Base-by-base conservation (phyloP, 2,113 vertebrate species). In the Corydoras sp. region DNA sequence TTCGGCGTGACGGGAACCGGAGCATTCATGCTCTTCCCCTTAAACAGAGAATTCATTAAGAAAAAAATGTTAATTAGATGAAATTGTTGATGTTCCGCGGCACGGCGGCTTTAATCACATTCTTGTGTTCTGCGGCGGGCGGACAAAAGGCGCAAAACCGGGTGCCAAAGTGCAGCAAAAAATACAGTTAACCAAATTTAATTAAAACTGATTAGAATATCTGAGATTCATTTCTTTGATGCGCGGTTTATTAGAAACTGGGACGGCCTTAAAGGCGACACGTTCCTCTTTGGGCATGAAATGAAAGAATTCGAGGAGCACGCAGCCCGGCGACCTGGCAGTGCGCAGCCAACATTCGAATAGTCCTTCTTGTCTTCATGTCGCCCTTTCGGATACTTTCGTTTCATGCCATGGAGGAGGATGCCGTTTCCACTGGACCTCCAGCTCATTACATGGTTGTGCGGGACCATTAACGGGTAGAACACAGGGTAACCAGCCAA, bases 31-130 rank as follows among this genome's bases (percentile, higher is more conserved):
- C 64, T 8, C 53, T 68, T 75, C 54, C 63, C 63, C 73, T 71
- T 68, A 72, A 68, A 78, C 76, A 78, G 71, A 77, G 73, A 72
- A 67, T 50, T 78, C 60, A 75, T 78, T 78, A 75, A 49, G 61
- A 54, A 78, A 43, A 71, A 75, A 78, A 78, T 78, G 76, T 78
- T 78, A 72, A 78, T 78, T 78, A 71, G 60, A 78, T 64, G 72
- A 68, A 69, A 72, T 68, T 72, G 68, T 63, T 59, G 64, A 71
- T 78, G 76, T 68, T 68, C 59, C 60, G 64, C 69, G 24, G 30
- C 50, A 24, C 65, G 55, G 58, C 62, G 56, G 49, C 65, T 30
- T 78, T 78, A 66, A 75, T 75, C 72, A 64, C 63, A 78, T 78
- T 78, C 72, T 73, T 78, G 63, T 32, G 59, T 67, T 59, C 58